Percentiles rank a stretch among this genome's conserved stretches.
Conservation (phyloP, 2,888 invertebrate genomes). For the Smittia aterrima region DNA sequence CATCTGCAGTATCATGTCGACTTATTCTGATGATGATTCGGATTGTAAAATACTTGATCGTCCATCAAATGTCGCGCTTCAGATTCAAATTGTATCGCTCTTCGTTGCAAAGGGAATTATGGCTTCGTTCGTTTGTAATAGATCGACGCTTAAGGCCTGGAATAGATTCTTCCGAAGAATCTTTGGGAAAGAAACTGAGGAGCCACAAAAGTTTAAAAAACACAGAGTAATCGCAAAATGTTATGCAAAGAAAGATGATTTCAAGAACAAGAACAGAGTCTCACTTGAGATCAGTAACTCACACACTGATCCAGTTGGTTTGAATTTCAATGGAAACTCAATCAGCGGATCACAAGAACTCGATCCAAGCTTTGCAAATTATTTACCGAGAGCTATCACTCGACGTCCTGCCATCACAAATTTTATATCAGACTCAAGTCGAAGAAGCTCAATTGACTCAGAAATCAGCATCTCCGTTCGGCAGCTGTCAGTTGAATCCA, state of each 20-base stretch:
- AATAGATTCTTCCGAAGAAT: conserved; percentile 76
- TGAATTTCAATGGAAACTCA: conserved; percentile 68
- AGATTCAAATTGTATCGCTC: conserved; percentile 76
- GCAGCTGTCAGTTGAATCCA: conserved; percentile 80
- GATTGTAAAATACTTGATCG: conserved; percentile 66
- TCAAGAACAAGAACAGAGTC: conserved; percentile 77
- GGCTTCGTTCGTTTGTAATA: conserved; percentile 94
- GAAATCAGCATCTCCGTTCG: conserved; percentile 75
- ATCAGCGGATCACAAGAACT: conserved; percentile 75
- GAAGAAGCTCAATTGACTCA: conserved; percentile 64
- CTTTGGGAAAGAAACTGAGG: conserved; percentile 66
- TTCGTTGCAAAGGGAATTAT: conserved; percentile 84
- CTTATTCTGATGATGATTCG: conserved; percentile 48
- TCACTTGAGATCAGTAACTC: conserved; percentile 85
- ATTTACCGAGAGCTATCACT: conserved; percentile 80
- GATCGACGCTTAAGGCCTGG: conserved; percentile 82
- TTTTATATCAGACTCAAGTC: conserved; percentile 54
- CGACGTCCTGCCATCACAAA: conserved; percentile 79
- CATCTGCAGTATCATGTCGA: conserved; percentile 56
- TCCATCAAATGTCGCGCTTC: conserved; percentile 79
- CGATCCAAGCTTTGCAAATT: conserved; percentile 89
- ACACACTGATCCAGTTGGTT: conserved; percentile 86
- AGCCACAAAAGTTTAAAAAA: conserved; percentile 74
- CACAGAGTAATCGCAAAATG: conserved; percentile 90
- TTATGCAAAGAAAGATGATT: conserved; percentile 81